Conservation (phyloP, 2,888 invertebrate species). For the Sarcophaga carnaria region DNA sequence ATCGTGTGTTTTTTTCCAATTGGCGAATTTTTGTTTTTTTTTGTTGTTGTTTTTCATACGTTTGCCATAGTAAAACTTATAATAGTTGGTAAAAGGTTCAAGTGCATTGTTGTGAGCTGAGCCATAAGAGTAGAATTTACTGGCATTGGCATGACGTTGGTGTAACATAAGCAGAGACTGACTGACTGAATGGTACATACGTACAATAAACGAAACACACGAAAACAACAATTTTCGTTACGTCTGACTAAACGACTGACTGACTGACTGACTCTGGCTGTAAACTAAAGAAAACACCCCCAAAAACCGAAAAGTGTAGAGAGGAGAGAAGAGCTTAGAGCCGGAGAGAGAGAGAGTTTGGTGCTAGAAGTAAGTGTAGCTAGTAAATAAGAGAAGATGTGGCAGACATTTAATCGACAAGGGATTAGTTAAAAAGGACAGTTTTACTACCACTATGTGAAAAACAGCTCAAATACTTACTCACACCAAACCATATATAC, state of each 20-base stretch:
- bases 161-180: constrained; percentile 48
- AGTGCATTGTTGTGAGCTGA: constrained; percentile 50
- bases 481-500: constrained; percentile 36
- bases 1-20: constrained; percentile 13
- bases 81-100: constrained; percentile 57
- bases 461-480: constrained; percentile 70
- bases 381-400: constrained; percentile 58
- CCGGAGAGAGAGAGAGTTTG: neutral
- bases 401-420: constrained; percentile 77
- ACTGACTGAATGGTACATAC: neutral
- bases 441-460: constrained; percentile 68
- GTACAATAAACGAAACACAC: neutral
- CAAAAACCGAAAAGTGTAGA: neutral
- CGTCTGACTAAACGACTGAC: neutral
- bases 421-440: constrained; percentile 75
- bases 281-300: neutral
- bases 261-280: neutral
- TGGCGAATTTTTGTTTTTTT: neutral
- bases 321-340: neutral
- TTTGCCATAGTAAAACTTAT: constrained; percentile 37
- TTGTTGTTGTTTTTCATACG: constrained; percentile 18
- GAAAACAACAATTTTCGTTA: neutral
- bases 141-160: constrained; percentile 33
- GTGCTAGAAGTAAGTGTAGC: constrained; percentile 19
- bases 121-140: constrained; percentile 44